phyloP scores from a whole-genome alignment of 2,888 invertebrate genomes.

The Drosophila antonietae region DNA sequence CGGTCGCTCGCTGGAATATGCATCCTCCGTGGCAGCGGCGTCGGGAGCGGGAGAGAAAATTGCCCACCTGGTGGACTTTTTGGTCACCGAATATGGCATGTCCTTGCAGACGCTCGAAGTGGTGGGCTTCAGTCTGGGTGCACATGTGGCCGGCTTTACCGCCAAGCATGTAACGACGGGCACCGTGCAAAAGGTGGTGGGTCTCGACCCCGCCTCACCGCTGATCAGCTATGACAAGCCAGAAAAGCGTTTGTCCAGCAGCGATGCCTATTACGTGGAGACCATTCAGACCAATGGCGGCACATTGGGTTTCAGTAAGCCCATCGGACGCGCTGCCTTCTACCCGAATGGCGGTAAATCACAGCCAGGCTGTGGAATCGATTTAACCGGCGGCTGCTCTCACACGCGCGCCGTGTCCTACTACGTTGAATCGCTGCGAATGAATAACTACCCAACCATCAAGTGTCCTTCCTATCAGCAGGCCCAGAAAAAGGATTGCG shows the following conservation, averaged over 20 bases:
- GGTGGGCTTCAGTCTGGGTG: conserved; percentile 87
- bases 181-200: conserved; percentile 86
- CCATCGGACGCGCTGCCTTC: conserved; percentile 85
- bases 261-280: conserved; percentile 82
- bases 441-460: conserved; percentile 75
- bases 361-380: conserved; percentile 85
- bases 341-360: conserved; percentile 86
- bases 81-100: conserved; percentile 85
- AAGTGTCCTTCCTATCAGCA: conserved; percentile 66
- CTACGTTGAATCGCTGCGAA: conserved; percentile 84
- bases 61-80: conserved; percentile 77
- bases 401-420: conserved; percentile 84
- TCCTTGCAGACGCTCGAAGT: conserved; percentile 85
- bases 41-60: conserved; percentile 70
- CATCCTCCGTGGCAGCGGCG: conserved; percentile 85
- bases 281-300: conserved; percentile 82
- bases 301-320: conserved; percentile 75
- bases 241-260: conserved; percentile 66
- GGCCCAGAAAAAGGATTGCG: conserved; percentile 73
- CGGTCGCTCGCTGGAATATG: conserved; percentile 86
- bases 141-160: conserved; percentile 87
- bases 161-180: conserved; percentile 86
- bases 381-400: conserved; percentile 83
- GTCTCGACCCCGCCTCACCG: conserved; percentile 82
- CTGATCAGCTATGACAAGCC: conserved; percentile 67